Evolutionary conservation across 2,113 vertebrate species (phyloP).

Genomic region (Nanorana parkeri): DNA sequence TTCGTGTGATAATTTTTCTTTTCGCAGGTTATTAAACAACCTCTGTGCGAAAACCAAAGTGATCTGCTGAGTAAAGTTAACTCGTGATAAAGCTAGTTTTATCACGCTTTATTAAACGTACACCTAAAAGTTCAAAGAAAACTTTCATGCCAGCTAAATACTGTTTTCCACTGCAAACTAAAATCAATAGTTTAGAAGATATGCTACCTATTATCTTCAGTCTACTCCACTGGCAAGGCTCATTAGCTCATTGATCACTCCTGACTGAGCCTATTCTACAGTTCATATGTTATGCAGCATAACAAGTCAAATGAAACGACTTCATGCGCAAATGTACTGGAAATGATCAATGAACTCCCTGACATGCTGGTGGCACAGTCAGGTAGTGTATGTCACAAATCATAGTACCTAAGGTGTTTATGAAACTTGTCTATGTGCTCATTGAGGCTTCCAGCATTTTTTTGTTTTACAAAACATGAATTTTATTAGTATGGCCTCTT

Average conservation of each 20-base stretch:
- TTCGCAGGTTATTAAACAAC: too few relatives aligned
- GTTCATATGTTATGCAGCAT: neutral
- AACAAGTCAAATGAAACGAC: neutral
- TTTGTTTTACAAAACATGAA: too few relatives aligned
- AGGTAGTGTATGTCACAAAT: neutral
- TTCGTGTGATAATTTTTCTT: too few relatives aligned
- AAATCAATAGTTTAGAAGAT: neutral
- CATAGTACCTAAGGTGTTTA: neutral
- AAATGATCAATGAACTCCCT: neutral
- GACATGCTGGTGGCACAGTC: neutral
- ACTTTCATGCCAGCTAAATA: neutral
- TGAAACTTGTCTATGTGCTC: too few relatives aligned
- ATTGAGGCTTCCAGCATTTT: too few relatives aligned
- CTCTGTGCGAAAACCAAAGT: too few relatives aligned
- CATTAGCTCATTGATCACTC: neutral
- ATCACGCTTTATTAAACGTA: too few relatives aligned
- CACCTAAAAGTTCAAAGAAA: too few relatives aligned
- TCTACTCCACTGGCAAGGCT: slow-evolving; percentile 1
- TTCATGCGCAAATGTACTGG: neutral
- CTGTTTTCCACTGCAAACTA: neutral
- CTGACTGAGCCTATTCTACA: neutral
- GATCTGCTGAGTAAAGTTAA: too few relatives aligned
- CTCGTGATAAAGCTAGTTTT: too few relatives aligned
- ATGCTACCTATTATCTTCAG: neutral
- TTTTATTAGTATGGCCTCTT: too few relatives aligned